Evolutionary conservation across 2,797 vertebrate genomes (phyloP).

Genomic region (Amblyraja radiata): DNA sequence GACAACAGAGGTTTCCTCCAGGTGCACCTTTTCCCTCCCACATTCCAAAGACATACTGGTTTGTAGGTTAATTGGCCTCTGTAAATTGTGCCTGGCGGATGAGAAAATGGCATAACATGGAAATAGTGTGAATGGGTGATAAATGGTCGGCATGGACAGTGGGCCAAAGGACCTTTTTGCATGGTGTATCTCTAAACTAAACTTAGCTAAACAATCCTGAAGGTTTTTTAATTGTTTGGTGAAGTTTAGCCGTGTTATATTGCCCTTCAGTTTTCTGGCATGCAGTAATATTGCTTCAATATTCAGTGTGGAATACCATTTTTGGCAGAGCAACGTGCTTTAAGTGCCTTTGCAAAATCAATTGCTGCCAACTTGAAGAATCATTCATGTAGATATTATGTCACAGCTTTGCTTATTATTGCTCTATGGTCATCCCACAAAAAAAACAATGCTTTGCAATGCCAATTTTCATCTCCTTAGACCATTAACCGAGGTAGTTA

Average conservation of each 20-base stretch:
- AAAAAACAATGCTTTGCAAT: neutral
- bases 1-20: too few species aligned
- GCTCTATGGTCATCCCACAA: neutral
- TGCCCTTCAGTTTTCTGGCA: neutral
- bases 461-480: neutral
- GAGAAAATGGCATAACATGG: too few species aligned
- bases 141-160: too few species aligned
- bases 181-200: too few species aligned
- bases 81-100: too few species aligned
- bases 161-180: too few species aligned
- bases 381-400: neutral
- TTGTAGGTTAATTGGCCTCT: too few species aligned
- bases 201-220: too few species aligned
- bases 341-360: neutral
- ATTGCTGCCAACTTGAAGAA: neutral
- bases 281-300: neutral
- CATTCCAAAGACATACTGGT: too few species aligned
- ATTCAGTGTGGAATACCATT: neutral
- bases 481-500: neutral
- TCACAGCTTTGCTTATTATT: neutral
- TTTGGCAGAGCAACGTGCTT: neutral
- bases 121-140: too few species aligned
- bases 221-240: neutral
- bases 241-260: neutral
- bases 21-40: too few species aligned